Evolutionary conservation across 2,797 vertebrate genomes (phyloP), one percentile per base, ranked within the genome.

Genomic region (Mastacembelus armatus): DNA sequence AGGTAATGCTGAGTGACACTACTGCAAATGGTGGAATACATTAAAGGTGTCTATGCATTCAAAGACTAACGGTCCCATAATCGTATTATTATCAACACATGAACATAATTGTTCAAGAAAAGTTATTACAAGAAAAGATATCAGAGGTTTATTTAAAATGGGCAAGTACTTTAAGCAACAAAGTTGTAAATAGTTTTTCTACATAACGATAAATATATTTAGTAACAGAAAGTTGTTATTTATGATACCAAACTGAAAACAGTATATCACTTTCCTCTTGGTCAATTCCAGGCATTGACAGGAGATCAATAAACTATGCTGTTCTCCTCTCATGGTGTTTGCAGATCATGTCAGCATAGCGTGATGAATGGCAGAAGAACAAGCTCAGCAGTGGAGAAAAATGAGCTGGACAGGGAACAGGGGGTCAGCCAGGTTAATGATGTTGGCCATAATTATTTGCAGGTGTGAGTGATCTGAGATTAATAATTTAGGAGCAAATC

Each of bases 251-350:
- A 73, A 72, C 36, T 38, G 29, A 60, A 52, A 60, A 49, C 62
- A 69, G 88, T 78, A 77, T 65, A 83, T 86, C 77, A 77, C 66
- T 87, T 81, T 85, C 66, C 76, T 89, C 83, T 81, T 60, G 68
- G 79, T 89, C 88, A 75, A 70, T 88, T 80, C 79, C 57, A 47
- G 45, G 65, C 85, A 88, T 87, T 91, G 92, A 90, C 87, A 59
- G 84, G 57, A 89, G 88, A 93, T 93, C 92, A 89, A 93, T 93
- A 91, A 64, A 66, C 87, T 87, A 86, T 59, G 80, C 81, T 89
- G 86, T 86, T 91, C 78, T 63, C 75, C 83, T 86, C 85, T 81
- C 71, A 52, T 72, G 72, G 77, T 84, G 84, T 90, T 88, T 88
- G 82, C 81, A 78, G 84, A 82, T 85, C 74, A 74, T 84, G 90